Base-by-base conservation (phyloP, 2,888 invertebrate species). In the Alentia gelatinosa region DNA sequence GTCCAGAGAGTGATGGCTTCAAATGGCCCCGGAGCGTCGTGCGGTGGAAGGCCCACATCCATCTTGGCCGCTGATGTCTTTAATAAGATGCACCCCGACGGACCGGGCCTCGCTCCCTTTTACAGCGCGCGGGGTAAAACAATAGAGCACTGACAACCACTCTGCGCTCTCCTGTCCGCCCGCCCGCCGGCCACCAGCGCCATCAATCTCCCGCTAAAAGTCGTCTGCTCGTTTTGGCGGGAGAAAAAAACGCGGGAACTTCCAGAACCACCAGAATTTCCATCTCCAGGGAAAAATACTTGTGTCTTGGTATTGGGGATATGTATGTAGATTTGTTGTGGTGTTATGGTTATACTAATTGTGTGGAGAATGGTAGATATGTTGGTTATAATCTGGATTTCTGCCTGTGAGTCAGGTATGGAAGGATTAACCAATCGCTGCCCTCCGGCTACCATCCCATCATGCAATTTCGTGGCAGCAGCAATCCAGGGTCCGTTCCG, bases 381-480 rank as follows among this genome's bases (percentile, higher is more conserved):
- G 1, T 75, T 1, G 75, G 50, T 15, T 15, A 15, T 50, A 50
- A 50, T 19, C 9, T 9, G 83, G 83, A 12, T 83, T 37, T 83
- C 19, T 75, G 35, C 15, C 15, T 75, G 33, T 30, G 4, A 56
- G 9, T 19, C 56, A n/a, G n/a, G 39, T 39, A 40, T 83, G 37
- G 40, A 39, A 83, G 83, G 83, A 83, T 83, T 83, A 39, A 39
- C 83, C 79, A 39, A 83, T 39, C 39, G n/a, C 39, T 83, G 39
- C 56, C 86, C 86, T 50, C 42, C 47, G 86, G 86, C 86, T 47
- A 86, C 86, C 86, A 47, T 86, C 86, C 86, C 86, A 86, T 86
- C 86, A 86, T 86, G 86, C 86, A 86, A 86, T 47, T 30, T 30
- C 1, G 86, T 33, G 30, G 50, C 86, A 1, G 30, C 42, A 15